phyloP scores from a whole-genome alignment of 2,797 vertebrate genomes.

The Potorous gilbertii region DNA sequence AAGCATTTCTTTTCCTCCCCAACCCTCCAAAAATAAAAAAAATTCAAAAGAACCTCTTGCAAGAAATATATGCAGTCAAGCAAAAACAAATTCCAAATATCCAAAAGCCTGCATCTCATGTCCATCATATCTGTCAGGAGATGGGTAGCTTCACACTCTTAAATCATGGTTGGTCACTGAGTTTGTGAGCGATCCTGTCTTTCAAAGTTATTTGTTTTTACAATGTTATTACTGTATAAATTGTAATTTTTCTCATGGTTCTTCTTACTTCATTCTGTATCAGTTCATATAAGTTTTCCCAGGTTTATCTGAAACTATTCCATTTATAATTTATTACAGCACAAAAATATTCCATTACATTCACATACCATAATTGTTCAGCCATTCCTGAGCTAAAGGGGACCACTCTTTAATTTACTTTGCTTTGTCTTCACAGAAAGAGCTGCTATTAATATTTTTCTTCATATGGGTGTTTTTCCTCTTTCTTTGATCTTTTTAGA shows the following conservation, averaged over 20 bases:
- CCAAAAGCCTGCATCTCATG: not conserved
- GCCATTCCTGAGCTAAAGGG: not conserved
- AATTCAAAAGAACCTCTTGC: not conserved
- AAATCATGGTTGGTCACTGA: not conserved
- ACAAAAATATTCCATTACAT: not conserved
- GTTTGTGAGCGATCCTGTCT: not conserved
- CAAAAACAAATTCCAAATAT: not conserved
- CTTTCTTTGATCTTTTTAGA: not conserved
- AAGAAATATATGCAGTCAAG: not conserved
- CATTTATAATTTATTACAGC: not conserved
- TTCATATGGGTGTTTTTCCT: not conserved
- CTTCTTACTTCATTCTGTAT: not conserved
- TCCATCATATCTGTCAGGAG: not conserved
- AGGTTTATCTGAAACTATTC: not conserved
- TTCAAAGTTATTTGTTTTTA: not conserved
- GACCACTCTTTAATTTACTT: not conserved
- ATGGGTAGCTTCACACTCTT: not conserved
- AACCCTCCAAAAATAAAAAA: no score
- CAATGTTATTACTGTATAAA: not conserved
- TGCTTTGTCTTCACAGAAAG: not conserved
- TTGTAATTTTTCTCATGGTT: not conserved
- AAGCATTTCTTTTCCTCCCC: not conserved
- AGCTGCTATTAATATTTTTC: not conserved
- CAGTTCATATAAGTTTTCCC: not conserved
- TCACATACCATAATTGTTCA: not conserved